Evolutionary conservation across 2,113 vertebrate species (phyloP).

Genomic region (Sclerurus mexicanus): DNA sequence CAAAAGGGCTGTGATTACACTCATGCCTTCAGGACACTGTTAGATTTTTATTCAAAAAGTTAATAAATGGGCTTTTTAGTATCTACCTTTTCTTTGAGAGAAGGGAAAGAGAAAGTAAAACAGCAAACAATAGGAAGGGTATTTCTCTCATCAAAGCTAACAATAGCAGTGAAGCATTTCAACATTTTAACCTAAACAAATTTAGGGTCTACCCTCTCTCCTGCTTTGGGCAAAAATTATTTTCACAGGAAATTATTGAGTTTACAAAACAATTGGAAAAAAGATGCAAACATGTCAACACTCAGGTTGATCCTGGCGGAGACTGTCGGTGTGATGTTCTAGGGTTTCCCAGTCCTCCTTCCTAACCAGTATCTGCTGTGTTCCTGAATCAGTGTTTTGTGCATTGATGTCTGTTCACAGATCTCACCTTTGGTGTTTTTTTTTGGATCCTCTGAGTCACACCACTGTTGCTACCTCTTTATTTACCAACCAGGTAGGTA

Average conservation of each 20-base stretch:
- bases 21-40: not conserved
- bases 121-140: not conserved
- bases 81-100: not conserved
- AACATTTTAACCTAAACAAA: not conserved
- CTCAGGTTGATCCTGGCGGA: not conserved
- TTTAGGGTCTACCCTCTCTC: not conserved
- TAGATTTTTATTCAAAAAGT: not conserved
- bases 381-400: not conserved
- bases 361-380: not conserved
- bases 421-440: fast-evolving
- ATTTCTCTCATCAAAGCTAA: not conserved
- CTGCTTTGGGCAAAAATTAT: not conserved
- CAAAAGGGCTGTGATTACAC: not conserved
- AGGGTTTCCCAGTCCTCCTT: not conserved
- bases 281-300: not conserved
- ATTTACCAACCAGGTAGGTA: not conserved
- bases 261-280: not conserved
- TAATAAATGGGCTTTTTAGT: not conserved
- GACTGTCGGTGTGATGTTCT: not conserved
- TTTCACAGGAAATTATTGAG: not conserved
- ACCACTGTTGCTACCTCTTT: not conserved
- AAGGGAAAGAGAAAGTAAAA: not conserved
- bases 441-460: not conserved
- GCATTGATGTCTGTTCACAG: not conserved
- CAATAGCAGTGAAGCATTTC: not conserved